Evolutionary conservation across 2,113 vertebrate genomes (phyloP), one percentile per base, ranked within the genome.

Genomic region (Tyto alba): DNA sequence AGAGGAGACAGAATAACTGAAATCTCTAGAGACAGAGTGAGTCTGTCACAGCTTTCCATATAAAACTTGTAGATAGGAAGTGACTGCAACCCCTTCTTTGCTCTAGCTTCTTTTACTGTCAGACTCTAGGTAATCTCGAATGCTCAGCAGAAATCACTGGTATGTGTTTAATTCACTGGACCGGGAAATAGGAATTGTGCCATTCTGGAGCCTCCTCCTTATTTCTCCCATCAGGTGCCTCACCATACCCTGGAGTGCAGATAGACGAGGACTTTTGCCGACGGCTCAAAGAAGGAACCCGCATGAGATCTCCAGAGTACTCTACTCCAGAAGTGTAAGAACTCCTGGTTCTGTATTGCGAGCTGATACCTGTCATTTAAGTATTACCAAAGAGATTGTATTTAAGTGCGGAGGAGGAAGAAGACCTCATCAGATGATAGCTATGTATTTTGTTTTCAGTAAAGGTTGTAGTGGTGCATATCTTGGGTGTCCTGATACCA

Each of bases 181-280:
- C 56, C 56, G 53, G 38, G 40, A 52, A 80, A 40, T 2, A 34
- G 21, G 25, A 30, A 3, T 12, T 34, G 27, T n/a, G 40, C 36
- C 56, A 8, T 21, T 14, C 81, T 89, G 36, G 10, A 81, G 6
- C 16, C 26, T 14, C 40, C 40, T 85, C 2, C 25, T 59, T 36
- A 1, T 81, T 23, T 67, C n/a, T 89, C 73, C 80, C 56, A 3
- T 16, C 96, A 99, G 99, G 99, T 88, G 99, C 99, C 63, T 99
- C 99, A 18, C 99, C 99, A 0, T 99, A 99, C 96, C 99, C 99
- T 0, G 99, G 99, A 3, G 98, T 99, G 67, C 99, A 99, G 93
- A 99, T 99, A 30, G 99, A 99, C 38, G 99, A 99, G 96, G 99
- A 99, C 88, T 99, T 99, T 85, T 99, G 99, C 97, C 99, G 98